Conservation (phyloP, 2,113 vertebrate species). For the Callipepla californica region DNA sequence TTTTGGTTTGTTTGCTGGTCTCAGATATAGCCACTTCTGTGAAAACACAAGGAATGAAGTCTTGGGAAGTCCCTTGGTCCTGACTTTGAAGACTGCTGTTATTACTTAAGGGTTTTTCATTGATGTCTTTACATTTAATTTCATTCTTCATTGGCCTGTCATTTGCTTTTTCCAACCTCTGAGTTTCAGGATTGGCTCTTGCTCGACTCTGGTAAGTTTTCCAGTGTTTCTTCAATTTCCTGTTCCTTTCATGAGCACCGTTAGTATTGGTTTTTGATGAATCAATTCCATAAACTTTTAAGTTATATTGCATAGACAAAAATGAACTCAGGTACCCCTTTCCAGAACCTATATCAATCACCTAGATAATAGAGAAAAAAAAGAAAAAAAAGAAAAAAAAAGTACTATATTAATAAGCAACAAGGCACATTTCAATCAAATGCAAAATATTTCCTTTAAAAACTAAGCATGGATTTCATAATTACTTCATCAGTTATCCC, state of each 20-base stretch:
- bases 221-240: constrained; percentile 95
- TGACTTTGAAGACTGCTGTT: constrained; percentile 19
- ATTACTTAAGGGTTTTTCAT: constrained; percentile 15
- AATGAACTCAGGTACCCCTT: constrained; percentile 97
- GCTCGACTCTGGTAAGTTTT: constrained; percentile 80
- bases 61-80: constrained; percentile 27
- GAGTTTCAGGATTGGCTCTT: constrained; percentile 45
- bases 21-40: constrained; percentile 16
- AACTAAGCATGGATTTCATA: neutral
- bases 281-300: constrained; percentile 95
- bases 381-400: neutral
- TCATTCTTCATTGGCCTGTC: constrained; percentile 44
- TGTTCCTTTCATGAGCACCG: constrained; percentile 93
- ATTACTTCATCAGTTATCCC: neutral
- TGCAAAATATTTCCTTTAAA: neutral
- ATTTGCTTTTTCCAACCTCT: constrained; percentile 44
- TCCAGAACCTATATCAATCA: constrained; percentile 95
- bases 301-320: constrained; percentile 90
- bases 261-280: constrained; percentile 91
- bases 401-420: neutral
- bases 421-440: neutral
- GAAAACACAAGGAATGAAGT: constrained; percentile 2
- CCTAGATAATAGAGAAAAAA: constrained; percentile 73
- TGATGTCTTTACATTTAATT: constrained; percentile 40
- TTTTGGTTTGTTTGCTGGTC: constrained; percentile 39